phyloP scores from a whole-genome alignment of 1,140 invertebrate species.

The Pantala flavescens region DNA sequence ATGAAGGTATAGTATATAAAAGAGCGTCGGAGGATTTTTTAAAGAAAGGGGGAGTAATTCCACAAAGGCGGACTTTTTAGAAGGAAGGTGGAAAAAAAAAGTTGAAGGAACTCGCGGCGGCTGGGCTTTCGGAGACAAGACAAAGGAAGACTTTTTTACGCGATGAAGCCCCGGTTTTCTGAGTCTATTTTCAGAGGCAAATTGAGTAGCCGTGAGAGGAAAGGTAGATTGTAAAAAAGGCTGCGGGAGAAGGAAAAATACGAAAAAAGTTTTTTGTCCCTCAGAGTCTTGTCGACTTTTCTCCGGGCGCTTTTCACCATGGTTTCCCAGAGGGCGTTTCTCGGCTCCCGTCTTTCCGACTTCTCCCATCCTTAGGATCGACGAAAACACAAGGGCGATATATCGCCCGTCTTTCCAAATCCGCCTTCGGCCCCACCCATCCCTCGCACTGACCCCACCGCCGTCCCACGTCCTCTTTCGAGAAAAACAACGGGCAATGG shows the following conservation, averaged over 20 bases:
- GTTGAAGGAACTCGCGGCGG: too few relatives aligned
- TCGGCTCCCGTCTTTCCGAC: not conserved
- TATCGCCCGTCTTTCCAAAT: not conserved
- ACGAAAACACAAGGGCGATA: not conserved
- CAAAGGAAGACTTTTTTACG: too few relatives aligned
- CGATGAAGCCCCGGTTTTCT: not conserved
- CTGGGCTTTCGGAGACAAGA: too few relatives aligned
- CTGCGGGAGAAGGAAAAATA: not conserved
- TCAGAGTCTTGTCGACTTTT: not conserved
- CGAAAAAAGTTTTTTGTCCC: not conserved
- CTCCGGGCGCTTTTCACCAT: not conserved
- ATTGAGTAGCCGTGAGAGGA: not conserved
- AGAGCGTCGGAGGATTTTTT: too few relatives aligned
- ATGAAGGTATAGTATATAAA: too few relatives aligned
- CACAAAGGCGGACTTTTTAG: too few relatives aligned
- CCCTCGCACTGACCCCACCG: not conserved
- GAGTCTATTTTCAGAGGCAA: not conserved
- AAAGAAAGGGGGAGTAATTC: too few relatives aligned
- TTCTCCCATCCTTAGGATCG: not conserved
- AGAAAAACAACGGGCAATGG: not conserved
- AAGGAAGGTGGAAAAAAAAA: too few relatives aligned
- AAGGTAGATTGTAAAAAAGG: not conserved
- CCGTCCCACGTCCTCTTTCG: not conserved
- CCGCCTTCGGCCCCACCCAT: not conserved
- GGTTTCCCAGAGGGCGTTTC: too few relatives aligned